phyloP scores from a whole-genome alignment of 1,140 invertebrate species.

The Lepidostoma basale region DNA sequence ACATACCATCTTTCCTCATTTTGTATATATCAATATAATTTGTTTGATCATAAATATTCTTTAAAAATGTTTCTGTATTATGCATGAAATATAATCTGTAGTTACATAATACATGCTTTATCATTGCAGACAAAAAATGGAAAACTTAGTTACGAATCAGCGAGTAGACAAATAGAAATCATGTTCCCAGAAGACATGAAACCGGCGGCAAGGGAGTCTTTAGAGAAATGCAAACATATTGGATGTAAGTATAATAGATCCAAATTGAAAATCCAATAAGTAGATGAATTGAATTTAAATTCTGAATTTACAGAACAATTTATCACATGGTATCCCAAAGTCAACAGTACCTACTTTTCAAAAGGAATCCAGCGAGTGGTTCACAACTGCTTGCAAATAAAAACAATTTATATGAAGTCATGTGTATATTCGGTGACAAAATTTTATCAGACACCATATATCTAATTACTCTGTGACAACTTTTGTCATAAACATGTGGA shows the following conservation, averaged over 20 bases:
- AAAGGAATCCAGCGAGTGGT: not conserved
- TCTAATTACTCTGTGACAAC: too few relatives aligned
- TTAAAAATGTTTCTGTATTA: too few relatives aligned
- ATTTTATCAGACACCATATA: too few relatives aligned
- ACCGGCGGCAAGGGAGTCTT: constrained; percentile 52
- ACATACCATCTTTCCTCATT: too few relatives aligned
- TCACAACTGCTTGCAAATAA: not conserved
- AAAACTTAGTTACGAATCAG: constrained; percentile 57
- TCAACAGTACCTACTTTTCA: not conserved
- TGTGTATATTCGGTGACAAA: too few relatives aligned
- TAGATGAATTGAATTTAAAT: not conserved
- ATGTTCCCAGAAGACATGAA: constrained; percentile 58
- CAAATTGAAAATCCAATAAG: too few relatives aligned
- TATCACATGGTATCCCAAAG: not conserved
- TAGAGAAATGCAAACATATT: constrained; percentile 55
- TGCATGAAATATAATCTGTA: too few relatives aligned
- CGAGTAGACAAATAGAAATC: constrained; percentile 57
- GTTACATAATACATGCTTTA: too few relatives aligned
- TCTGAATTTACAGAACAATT: not conserved
- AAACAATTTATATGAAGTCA: too few relatives aligned
- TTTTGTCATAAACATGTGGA: too few relatives aligned
- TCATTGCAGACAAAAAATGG: constrained; percentile 62
- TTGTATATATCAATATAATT: too few relatives aligned
- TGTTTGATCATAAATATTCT: too few relatives aligned
- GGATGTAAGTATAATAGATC: constrained; percentile 48